Base-by-base conservation (phyloP, 2,113 vertebrate genomes). In the Scatophagus argus region DNA sequence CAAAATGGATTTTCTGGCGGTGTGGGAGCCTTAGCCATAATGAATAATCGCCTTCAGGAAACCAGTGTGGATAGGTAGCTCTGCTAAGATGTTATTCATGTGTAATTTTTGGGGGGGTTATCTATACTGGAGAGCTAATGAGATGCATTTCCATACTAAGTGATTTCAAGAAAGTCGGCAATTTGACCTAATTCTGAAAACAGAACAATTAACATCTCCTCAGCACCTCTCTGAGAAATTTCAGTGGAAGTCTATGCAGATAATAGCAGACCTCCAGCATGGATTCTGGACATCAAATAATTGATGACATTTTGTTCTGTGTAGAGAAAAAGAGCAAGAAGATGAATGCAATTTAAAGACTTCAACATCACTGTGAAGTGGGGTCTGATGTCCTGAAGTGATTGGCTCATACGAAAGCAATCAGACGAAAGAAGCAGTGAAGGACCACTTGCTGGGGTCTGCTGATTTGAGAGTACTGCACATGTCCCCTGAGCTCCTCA, bases 31-130 rank as follows among this genome's bases (percentile, higher is more conserved):
- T 87, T 95, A 47, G 94, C 91, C 32, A 91, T 95, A 47, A 95
- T 95, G 94, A 95, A 94, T 81, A 95, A 94, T 61, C 92, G 94
- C 29, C 89, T 95, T 17, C 94, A 95, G 88, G 94, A 95, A 82
- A 95, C 94, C 56, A 95, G 94, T 65, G 89, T 91, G 14, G 94
- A 95, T 63, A 92, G 93, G 85, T 95, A 94, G 91, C 82, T 70
- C 21, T 19, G 31, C 12, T 34, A 25, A n/a, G 34, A 62, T 38
- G 6, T 32, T 38, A 19, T 56, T 44, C n/a, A 43, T 60, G 16
- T 68, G 54, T 21, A 17, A 52, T 43, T 77, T 34, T 54, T n/a
- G n/a, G n/a, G n/a, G n/a, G 21, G 54, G 25, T 34, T 85, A 21
- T 65, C 41, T 62, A n/a, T 43, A 39, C 7, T 29, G 21, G 23